Base-by-base conservation (phyloP, 2,113 vertebrate genomes). In the Callorhinus ursinus region DNA sequence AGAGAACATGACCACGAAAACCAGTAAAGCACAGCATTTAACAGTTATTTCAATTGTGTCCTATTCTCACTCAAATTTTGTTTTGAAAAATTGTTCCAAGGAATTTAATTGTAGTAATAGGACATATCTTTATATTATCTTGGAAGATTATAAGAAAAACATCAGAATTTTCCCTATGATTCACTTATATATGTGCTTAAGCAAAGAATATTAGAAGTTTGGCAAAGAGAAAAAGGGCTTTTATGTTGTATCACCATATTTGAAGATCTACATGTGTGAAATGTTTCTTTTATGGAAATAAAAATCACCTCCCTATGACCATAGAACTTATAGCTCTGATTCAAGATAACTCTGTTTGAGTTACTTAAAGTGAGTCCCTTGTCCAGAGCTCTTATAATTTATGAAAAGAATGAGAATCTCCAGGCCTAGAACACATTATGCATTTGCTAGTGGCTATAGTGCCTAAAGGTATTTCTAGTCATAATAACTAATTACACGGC, bases 281-380 rank as follows among this genome's bases (percentile, higher is more conserved):
- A 65, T 53, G 0, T 80, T 53, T 57, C 15, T 71, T 86, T 39
- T 61, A 39, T 13, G 10, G 16, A 0, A 85, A 42, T 81, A 82
- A 67, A 61, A 94, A 19, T 63, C 31, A 31, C 11, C 36, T 24
- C 4, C 2, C 7, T 63, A 0, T 85, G 33, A 92, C 67, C 67
- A 98, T 94, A 97, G 85, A 83, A 89, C 93, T 90, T 61, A 42
- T 63, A 76, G 96, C 85, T 93, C 31, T 95, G 89, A 87, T 92
- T 97, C 79, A 69, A 65, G 63, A 69, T 65, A 72, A 57, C 10
- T 76, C 8, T 96, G 39, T 74, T 57, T 76, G 53, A 71, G 13
- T 76, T 51, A 72, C 26, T 72, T 72, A 87, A 72, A 93, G n/a
- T 2, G 9, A 71, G 15, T 65, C 5, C 1, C 16, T 86, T 22